Evolutionary conservation across 2,113 vertebrate genomes (phyloP), one percentile per base, ranked within the genome.

Genomic region (Phasianus colchicus): DNA sequence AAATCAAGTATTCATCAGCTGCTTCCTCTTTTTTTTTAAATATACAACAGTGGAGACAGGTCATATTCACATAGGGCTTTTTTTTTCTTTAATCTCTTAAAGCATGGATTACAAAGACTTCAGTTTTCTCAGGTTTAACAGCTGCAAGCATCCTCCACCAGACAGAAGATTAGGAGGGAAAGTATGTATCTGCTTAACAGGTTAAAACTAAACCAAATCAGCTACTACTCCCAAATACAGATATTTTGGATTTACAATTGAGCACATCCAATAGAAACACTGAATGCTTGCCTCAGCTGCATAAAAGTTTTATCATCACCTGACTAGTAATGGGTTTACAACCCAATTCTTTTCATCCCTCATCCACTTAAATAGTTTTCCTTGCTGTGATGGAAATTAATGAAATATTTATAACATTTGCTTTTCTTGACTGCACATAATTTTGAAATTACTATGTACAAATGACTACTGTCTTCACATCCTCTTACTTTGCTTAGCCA

Each of bases 271-370:
- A 10, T 27, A 11, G 5, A 36, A 66, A 86, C 27, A 61, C 22
- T 4, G 5, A 57, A 63, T 11, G 47, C 32, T 50, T 57, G 36
- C 30, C 52, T 30, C 21, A 32, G 54, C 21, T 45, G 12, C 34
- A 25, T 22, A 27, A 38, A 43, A 86, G 54, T 27, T 66, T 72
- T 54, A 57, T 22, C 40, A 50, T 12, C 29, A 57, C 30, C 55
- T 27, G 30, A 54, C 50, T 18, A 63, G 34, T 3, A 67, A 4
- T 12, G 16, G 40, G 55, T 42, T 61, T 45, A 38, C 0, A 2
- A 63, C 22, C 32, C 45, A 76, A 40, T 27, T 71, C 43, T n/a
- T 36, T 81, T 42, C 58, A 52, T 34, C 43, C 29, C 40, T 34
- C 43, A 21, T 30, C 38, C 17, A 30, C 52, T 58, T 64, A 18